Conservation (phyloP, 2,113 vertebrate genomes). For the cattle (Bos taurus) region DNA sequence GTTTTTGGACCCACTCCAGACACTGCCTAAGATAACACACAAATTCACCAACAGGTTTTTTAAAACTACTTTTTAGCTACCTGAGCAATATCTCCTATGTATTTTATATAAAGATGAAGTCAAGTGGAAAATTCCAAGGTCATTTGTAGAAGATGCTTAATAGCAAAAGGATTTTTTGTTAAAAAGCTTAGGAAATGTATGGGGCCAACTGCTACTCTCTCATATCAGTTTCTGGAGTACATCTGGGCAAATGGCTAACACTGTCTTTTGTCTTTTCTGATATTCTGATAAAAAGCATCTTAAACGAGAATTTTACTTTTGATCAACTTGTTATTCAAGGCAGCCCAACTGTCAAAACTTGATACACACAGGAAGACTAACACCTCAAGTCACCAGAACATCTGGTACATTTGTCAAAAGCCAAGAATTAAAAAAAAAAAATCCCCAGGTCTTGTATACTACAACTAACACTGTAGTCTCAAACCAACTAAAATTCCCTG, state of each 20-base stretch:
- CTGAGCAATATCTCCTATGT: neutral
- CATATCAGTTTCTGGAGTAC: neutral
- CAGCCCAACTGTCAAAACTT: neutral
- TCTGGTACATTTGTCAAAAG: neutral
- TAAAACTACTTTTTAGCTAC: neutral
- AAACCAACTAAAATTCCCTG: neutral
- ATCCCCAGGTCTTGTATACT: neutral
- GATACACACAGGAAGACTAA: neutral
- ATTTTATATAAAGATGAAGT: neutral
- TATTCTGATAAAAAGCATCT: neutral
- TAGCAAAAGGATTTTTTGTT: neutral
- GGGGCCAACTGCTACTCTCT: neutral
- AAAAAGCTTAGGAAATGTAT: neutral
- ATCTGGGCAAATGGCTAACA: neutral
- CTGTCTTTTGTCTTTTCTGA: neutral
- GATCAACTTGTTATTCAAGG: neutral
- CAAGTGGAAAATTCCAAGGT: neutral
- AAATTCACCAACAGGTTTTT: neutral
- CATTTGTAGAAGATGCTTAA: neutral
- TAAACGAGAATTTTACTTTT: constrained; percentile 1
- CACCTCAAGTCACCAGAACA: neutral
- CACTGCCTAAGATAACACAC: neutral
- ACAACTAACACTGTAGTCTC: neutral
- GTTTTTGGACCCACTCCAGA: neutral
- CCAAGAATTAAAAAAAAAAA: neutral